A percentile compares a stretch with the other conserved stretches of the same genome.
phyloP scores from a whole-genome alignment of 2,797 vertebrate genomes.

The Spheniscus humboldti region DNA sequence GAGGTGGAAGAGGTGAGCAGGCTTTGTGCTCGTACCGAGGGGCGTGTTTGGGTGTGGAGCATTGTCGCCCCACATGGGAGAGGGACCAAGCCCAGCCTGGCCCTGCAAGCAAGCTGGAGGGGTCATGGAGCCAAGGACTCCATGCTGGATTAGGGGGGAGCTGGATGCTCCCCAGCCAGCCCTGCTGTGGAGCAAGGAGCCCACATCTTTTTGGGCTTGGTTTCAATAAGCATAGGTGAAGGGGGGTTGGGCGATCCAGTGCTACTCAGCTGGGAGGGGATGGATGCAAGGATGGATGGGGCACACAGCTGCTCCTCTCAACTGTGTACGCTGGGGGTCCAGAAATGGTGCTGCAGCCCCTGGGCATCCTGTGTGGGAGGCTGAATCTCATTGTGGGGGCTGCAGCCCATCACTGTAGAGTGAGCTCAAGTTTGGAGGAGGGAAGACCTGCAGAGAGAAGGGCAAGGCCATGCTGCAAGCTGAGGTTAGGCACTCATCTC shows the following conservation, averaged over 20 bases:
- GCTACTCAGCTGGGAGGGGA: not conserved
- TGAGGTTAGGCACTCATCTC: not conserved
- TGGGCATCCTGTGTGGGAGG: not conserved
- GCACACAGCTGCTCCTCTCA: not conserved
- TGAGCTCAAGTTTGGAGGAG: not conserved
- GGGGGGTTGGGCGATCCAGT: too few relatives aligned
- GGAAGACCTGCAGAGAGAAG: not conserved
- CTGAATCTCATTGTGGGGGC: not conserved
- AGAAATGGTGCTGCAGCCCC: not conserved
- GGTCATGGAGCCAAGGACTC: accelerated
- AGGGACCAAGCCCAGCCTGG: not conserved
- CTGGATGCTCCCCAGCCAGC: not conserved
- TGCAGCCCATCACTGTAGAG: not conserved
- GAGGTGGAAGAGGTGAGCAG: conserved; percentile 82
- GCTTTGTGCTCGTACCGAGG: accelerated
- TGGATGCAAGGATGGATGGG: not conserved
- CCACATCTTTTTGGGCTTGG: not conserved
- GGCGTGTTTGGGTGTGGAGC: not conserved
- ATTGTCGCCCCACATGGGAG: accelerated
- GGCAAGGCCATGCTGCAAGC: not conserved
- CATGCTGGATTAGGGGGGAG: not conserved
- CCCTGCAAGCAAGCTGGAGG: not conserved
- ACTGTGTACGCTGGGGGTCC: not conserved
- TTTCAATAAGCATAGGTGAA: not conserved
- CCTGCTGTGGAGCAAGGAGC: not conserved